Base-by-base conservation (phyloP, 2,113 vertebrate genomes). In the Scophthalmus maximus region DNA sequence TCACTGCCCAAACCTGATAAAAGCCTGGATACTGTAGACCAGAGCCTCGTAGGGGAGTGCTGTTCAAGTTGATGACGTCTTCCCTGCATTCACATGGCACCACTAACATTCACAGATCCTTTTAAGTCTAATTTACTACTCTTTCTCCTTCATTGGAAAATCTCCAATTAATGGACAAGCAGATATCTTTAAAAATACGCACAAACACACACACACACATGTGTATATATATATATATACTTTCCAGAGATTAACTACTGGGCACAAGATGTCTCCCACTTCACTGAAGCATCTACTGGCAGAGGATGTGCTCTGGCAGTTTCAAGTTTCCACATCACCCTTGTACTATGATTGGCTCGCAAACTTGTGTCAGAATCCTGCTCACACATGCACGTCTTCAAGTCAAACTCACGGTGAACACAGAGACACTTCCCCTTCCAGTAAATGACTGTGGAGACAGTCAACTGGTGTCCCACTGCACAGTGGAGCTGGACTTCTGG, bases 291-390 rank as follows among this genome's bases (percentile, higher is more conserved):
- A 34, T 12, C n/a, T 25, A 15, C 12, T 22, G 40, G 44, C 38
- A 61, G 18, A 29, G n/a, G 26, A 10, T 2, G 10, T 22, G n/a
- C 20, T 65, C n/a, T 9, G 14, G n/a, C 23, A 44, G 61, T 30
- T 63, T 63, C 20, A 17, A 25, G 30, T 51, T 65, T 36, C 62
- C 62, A 26, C 62, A 51, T 64, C 30, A 25, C 29, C 10, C 11
- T 44, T 27, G 17, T 20, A 12, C 3, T 5, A 0, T 10, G 38
- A 20, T 0, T 25, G 15, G 27, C 3, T 27, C 49, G 18, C 15
- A 20, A n/a, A 46, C 0, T 1, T 15, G n/a, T 18, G 26, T 52
- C 36, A 36, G 14, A 40, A 3, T 27, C 40, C 22, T 1, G 9
- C 15, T 29, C 42, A 4, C 29, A 36, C 50, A 22, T 17, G 27